Evolutionary conservation across 2,888 invertebrate genomes (phyloP).

Genomic region (Heliconius ethilla): DNA sequence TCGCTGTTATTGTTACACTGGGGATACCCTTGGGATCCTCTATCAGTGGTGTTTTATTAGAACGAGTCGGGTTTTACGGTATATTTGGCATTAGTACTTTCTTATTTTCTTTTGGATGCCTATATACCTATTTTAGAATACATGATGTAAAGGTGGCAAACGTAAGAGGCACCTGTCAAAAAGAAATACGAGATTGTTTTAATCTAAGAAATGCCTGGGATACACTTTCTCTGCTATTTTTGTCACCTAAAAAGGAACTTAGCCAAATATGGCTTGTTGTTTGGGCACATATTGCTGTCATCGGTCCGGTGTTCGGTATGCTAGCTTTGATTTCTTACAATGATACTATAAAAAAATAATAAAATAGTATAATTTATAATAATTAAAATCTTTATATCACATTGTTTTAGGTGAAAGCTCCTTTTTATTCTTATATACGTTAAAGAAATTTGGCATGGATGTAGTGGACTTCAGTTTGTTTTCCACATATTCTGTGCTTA

Average conservation of each 20-base stretch:
- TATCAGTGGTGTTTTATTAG: conserved; percentile 77
- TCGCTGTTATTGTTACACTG: conserved; percentile 78
- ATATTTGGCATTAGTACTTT: conserved; percentile 64
- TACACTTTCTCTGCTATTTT: conserved; percentile 68
- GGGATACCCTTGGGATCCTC: conserved; percentile 77
- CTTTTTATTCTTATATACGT: conserved; percentile 73
- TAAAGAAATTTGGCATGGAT: conserved; percentile 78
- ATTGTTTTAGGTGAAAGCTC: conserved; percentile 76
- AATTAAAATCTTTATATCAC: too few species aligned
- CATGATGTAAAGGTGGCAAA: conserved; percentile 62
- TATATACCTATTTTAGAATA: conserved; percentile 65
- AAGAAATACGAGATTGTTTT: conserved; percentile 62
- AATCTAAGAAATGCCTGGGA: conserved; percentile 69
- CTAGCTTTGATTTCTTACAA: background rate
- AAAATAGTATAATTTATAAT: background rate
- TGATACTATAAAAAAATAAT: too few species aligned
- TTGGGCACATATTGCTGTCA: conserved; percentile 68
- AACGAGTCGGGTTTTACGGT: conserved; percentile 72
- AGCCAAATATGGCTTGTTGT: conserved; percentile 65
- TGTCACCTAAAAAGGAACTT: conserved; percentile 56
- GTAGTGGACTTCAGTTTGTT: conserved; percentile 78
- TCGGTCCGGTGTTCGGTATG: conserved; percentile 75
- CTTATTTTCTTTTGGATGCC: conserved; percentile 64
- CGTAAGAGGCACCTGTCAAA: conserved; percentile 55
- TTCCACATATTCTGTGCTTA: conserved; percentile 71